A percentile compares a stretch with the other conserved stretches of the same genome.
Conservation (phyloP, 2,113 vertebrate species). For the Muscicapa adusta region DNA sequence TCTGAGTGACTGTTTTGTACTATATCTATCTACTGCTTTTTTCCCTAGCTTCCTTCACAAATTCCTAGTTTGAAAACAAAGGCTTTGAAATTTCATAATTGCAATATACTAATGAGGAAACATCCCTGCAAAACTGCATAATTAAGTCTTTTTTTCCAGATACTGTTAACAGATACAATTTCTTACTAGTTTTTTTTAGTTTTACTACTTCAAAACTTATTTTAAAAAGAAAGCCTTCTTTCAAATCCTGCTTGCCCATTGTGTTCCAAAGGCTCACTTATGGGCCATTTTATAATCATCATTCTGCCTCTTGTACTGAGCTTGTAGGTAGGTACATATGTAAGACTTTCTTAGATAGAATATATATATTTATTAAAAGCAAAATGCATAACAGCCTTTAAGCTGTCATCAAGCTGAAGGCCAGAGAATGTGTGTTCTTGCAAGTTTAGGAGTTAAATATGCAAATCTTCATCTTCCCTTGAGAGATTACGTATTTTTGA, state of each 20-base stretch:
- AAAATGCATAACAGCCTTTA: neutral
- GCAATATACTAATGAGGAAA: neutral
- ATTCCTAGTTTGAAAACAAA: neutral
- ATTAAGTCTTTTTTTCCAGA: neutral
- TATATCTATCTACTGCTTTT: neutral
- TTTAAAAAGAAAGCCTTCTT: neutral
- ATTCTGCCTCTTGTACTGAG: neutral
- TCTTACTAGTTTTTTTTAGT: neutral
- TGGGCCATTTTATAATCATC: neutral
- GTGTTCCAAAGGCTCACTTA: neutral
- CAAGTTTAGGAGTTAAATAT: neutral
- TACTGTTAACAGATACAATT: neutral
- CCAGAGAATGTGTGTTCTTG: neutral
- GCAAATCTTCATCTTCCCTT: conserved; percentile 4
- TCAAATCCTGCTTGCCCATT: neutral
- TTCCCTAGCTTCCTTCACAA: neutral
- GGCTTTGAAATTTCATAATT: neutral
- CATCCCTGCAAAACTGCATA: neutral
- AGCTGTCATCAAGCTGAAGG: neutral
- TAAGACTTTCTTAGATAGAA: neutral
- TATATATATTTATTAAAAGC: neutral
- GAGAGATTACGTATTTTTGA: conserved; percentile 1
- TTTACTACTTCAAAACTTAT: neutral
- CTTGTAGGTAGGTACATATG: neutral
- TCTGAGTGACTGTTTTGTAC: neutral